Conservation (phyloP, 2,113 vertebrate species). For the Elgaria multicarinata region DNA sequence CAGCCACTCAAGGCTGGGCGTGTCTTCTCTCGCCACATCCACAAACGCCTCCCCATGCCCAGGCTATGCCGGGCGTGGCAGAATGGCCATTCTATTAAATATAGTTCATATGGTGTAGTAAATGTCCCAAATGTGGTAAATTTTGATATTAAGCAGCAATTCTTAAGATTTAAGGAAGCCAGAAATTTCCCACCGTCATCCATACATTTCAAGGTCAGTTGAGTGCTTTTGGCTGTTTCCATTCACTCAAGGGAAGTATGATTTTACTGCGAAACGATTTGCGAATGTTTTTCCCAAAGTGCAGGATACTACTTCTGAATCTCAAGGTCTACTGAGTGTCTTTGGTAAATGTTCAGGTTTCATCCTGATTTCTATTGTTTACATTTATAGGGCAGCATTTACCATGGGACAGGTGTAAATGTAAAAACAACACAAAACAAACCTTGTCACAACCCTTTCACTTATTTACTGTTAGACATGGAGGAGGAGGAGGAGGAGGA, state of each 20-base stretch:
- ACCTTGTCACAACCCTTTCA: background rate
- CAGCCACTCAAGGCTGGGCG: too few relatives aligned
- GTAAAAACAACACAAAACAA: background rate
- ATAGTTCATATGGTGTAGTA: background rate
- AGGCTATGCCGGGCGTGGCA: too few relatives aligned
- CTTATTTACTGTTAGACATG: background rate
- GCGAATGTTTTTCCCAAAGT: background rate
- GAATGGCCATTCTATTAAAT: too few relatives aligned
- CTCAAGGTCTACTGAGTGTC: background rate
- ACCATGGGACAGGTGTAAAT: too few relatives aligned
- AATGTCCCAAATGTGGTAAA: background rate
- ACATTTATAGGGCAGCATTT: background rate
- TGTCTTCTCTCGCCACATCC: too few relatives aligned
- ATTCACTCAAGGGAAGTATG: background rate
- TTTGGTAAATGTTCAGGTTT: background rate
- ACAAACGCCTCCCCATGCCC: too few relatives aligned
- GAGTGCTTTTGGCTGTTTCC: background rate
- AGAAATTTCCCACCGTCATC: background rate
- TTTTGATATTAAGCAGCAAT: background rate
- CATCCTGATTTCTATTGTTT: background rate
- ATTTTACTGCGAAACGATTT: background rate
- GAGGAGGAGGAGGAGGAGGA: too few relatives aligned
- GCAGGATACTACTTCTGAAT: background rate
- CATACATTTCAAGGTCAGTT: conserved; percentile 1
- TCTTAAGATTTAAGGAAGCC: background rate